Conservation (phyloP, 2,888 invertebrate species). For the Aporophyla lueneburgensis region DNA sequence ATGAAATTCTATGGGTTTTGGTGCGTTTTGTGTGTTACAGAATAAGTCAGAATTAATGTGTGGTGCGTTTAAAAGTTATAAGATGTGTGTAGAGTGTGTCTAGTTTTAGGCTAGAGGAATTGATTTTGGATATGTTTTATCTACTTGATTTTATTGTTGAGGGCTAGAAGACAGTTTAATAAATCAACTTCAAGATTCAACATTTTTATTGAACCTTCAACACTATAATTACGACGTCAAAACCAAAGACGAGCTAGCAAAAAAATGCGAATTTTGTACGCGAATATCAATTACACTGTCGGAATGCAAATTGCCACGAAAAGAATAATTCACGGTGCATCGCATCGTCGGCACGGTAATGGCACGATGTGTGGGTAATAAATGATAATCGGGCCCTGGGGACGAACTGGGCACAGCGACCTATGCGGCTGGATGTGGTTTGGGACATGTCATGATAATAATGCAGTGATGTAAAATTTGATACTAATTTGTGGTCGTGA, state of each 20-base stretch:
- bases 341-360: conserved; percentile 71
- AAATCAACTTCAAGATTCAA: conserved; percentile 12
- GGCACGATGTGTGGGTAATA: conserved; percentile 80
- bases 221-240: conserved; percentile 50
- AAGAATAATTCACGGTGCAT: conserved; percentile 70
- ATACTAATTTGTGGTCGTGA: conserved; percentile 36
- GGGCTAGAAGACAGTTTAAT: neutral
- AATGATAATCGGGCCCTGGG: conserved; percentile 83
- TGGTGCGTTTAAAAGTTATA: conserved; percentile 10
- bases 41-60: conserved; percentile 4
- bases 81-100: too few species aligned
- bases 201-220: neutral
- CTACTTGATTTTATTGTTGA: neutral
- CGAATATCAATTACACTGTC: conserved; percentile 71
- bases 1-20: conserved; percentile 44
- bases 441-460: conserved; percentile 1
- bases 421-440: conserved; percentile 55
- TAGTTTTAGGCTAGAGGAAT: neutral
- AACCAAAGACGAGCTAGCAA: conserved; percentile 21
- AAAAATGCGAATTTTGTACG: conserved; percentile 54
- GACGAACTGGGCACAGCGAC: conserved; percentile 64
- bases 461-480: neutral
- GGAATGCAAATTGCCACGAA: conserved; percentile 69
- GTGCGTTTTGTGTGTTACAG: conserved; percentile 4
- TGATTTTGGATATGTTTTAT: neutral